A percentile compares a stretch with the other conserved stretches of the same genome.
These are phyloP conservation scores for Sebastes vulpes DNA, from an alignment of 2,797 vertebrate genomes.

Conservation along the genomic window DNA sequence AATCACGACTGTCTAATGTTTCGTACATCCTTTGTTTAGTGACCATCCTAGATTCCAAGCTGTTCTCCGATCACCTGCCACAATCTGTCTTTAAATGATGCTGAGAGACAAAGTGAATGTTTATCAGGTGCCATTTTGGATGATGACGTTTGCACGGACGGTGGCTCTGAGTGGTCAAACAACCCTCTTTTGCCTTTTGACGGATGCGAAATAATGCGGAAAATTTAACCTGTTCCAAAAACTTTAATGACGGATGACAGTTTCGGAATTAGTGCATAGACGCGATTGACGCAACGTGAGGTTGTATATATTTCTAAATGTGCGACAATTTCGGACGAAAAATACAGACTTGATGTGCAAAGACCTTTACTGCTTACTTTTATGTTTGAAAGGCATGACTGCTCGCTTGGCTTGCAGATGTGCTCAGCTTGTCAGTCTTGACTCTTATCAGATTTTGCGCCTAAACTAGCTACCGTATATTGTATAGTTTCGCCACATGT, in stretches of 20 bases:
- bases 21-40: not conserved
- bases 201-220: too few relatives aligned
- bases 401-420: too few relatives aligned
- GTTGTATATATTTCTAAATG: not conserved
- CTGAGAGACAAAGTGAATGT: not conserved
- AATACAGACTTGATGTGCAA: not conserved
- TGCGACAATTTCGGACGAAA: not conserved
- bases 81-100: not conserved
- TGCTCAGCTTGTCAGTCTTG: too few relatives aligned
- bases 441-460: too few relatives aligned
- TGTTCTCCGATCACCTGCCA: not conserved
- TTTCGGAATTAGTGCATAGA: not conserved
- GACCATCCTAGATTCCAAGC: not conserved
- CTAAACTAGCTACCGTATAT: too few relatives aligned
- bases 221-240: not conserved
- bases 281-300: not conserved
- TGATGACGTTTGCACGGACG: not conserved
- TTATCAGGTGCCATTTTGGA: not conserved
- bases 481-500: not conserved
- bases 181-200: not conserved
- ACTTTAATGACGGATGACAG: not conserved
- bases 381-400: too few relatives aligned
- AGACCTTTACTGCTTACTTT: not conserved
- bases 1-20: not conserved
- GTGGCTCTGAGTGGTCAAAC: not conserved